Evolutionary conservation across 2,797 vertebrate genomes (phyloP).

Genomic region (Macropodus opercularis): DNA sequence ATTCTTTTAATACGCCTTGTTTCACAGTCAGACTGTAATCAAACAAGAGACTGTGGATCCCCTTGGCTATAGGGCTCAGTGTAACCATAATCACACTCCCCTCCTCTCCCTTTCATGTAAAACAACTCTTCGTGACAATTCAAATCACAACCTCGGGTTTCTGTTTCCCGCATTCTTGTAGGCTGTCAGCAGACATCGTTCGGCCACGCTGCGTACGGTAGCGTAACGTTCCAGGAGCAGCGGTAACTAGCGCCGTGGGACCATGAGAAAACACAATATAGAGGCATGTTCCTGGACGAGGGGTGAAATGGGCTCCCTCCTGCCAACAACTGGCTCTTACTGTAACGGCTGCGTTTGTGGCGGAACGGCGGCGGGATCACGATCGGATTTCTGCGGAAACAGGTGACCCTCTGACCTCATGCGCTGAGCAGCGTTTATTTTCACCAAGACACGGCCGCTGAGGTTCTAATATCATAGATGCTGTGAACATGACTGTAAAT

Average conservation of each 20-base stretch:
- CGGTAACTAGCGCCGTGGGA: conserved; percentile 26
- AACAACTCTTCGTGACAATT: conserved; percentile 67
- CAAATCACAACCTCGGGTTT: conserved; percentile 66
- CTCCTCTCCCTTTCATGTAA: conserved; percentile 56
- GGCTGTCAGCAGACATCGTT: conserved; percentile 42
- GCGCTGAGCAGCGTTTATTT: conserved; percentile 29
- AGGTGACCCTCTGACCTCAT: conserved; percentile 56
- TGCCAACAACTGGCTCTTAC: conserved; percentile 43
- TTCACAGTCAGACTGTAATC: conserved; percentile 75
- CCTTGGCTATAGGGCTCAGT: conserved; percentile 64
- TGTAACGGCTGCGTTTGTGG: conserved; percentile 20
- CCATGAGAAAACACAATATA: conserved; percentile 19
- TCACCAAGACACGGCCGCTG: conserved; percentile 43
- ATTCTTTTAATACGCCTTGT: conserved; percentile 74
- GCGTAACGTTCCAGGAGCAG: conserved; percentile 16
- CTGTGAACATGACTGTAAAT: conserved; percentile 60
- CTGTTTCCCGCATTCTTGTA: conserved; percentile 47
- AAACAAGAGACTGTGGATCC: conserved; percentile 73
- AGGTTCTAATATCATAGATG: conserved; percentile 51
- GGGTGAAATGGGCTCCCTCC: conserved; percentile 16
- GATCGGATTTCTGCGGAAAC: conserved; percentile 62
- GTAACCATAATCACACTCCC: conserved; percentile 57
- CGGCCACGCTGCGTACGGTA: conserved; percentile 22
- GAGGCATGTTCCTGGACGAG: conserved; percentile 26
- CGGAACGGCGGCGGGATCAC: conserved; percentile 25